A percentile compares a stretch with the other conserved stretches of the same genome.
These are phyloP conservation scores for Phorcus lineatus DNA, from an alignment of 2,888 invertebrate genomes.

Conservation along the genomic window DNA sequence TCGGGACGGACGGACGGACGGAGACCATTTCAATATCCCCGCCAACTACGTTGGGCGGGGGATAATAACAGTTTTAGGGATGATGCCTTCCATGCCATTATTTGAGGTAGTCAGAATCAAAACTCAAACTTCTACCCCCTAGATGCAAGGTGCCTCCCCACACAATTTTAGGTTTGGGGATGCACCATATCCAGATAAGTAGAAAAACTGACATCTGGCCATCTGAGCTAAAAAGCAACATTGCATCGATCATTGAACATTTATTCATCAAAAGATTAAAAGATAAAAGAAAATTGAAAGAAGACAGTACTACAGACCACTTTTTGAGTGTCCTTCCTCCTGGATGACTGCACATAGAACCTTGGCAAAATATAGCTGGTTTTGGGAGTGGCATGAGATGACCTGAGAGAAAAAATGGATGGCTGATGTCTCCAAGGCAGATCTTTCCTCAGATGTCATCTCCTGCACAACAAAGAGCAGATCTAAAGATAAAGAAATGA, in stretches of 20 bases:
- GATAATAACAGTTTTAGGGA: too few relatives aligned
- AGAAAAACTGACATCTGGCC: too few relatives aligned
- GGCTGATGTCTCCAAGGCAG: slow-evolving; percentile 79
- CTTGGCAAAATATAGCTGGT: slow-evolving; percentile 88
- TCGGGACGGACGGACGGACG: too few relatives aligned
- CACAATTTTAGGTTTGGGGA: too few relatives aligned
- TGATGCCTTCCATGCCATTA: too few relatives aligned
- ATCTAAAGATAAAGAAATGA: too few relatives aligned
- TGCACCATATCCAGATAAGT: too few relatives aligned
- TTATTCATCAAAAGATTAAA: background rate
- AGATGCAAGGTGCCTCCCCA: too few relatives aligned
- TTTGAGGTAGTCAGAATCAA: too few relatives aligned
- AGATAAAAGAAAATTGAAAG: background rate
- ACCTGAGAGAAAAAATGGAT: slow-evolving; percentile 89
- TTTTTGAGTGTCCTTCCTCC: slow-evolving; percentile 76
- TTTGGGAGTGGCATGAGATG: slow-evolving; percentile 88
- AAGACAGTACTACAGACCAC: slow-evolving; percentile 65
- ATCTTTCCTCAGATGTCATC: slow-evolving; percentile 67
- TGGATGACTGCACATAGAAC: slow-evolving; percentile 87
- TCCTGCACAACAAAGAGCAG: slow-evolving; percentile 47
- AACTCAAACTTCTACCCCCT: background rate
- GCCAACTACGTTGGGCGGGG: too few relatives aligned
- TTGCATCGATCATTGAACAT: background rate
- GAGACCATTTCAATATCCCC: too few relatives aligned
- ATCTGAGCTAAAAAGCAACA: too few relatives aligned